Base-by-base conservation (phyloP, 2,113 vertebrate genomes). In the Anolis sagrei region DNA sequence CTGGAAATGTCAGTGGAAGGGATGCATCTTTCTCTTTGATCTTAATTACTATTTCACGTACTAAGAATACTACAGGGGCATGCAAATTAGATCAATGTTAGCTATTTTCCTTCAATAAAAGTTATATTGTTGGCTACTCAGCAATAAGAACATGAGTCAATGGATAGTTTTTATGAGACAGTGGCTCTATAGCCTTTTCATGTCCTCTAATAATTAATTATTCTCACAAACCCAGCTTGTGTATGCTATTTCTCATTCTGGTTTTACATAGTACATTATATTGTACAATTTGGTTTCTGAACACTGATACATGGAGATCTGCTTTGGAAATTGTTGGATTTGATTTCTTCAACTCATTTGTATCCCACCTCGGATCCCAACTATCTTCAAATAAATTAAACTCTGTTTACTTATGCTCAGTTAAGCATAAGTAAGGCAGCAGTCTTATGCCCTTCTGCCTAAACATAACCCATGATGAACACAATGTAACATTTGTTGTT, bases 201-300 rank as follows among this genome's bases (percentile, higher is more conserved):
- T 82, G 44, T 49, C 39, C 64, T 64, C 58, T 29, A 69, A 51
- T 54, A 70, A 81, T 66, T 76, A 29, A 39, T 36, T 82, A 82
- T 82, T 34, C 73, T 54, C 27, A 72, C 48, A 72, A 72, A 82
- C 14, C 51, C 23, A 29, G 49, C 44, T 82, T 13, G 58, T 58
- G 7, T 70, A 39, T 82, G 58, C 32, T 61, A 29, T 84, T 68
- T n/a, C 62, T 10, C 14, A 5, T 32, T 21, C 13, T 44, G 13
- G 29, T 10, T 84, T 66, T 76, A 19, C 29, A 34, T 25, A 39
- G 61, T n/a, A 7, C 21, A 27, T 48, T 34, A n/a, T 49, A 51
- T 51, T 48, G n/a, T 25, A 3, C 54, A 58, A 16, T 58, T 58
- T 13, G 16, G 14, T 58, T 68, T 34, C 27, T 68, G 39, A 76